Evolutionary conservation across 2,888 invertebrate genomes (phyloP).

Genomic region (Parnassius mnemosyne): DNA sequence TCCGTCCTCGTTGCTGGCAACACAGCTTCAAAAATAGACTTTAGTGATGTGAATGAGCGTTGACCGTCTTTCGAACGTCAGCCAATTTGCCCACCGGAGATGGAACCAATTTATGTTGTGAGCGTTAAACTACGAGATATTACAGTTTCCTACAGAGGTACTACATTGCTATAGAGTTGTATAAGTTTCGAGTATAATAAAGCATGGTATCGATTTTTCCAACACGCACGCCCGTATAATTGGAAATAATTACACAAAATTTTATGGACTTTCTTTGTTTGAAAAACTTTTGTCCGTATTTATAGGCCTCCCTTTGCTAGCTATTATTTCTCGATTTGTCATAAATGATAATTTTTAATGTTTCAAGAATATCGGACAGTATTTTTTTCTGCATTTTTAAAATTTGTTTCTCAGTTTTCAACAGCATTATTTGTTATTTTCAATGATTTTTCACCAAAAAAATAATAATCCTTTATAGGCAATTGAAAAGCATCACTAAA

Average conservation of each 20-base stretch:
- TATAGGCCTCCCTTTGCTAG: background rate
- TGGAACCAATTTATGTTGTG: slow-evolving; percentile 57
- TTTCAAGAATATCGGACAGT: background rate
- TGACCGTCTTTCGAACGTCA: slow-evolving; percentile 39
- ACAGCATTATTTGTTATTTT: too few relatives aligned
- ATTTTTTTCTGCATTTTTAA: too few relatives aligned
- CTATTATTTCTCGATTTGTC: slow-evolving; percentile 16
- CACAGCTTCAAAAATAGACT: slow-evolving; percentile 13
- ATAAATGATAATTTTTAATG: background rate
- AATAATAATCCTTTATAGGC: too few relatives aligned
- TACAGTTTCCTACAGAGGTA: slow-evolving; percentile 51
- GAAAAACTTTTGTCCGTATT: background rate
- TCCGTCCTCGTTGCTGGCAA: slow-evolving; percentile 23
- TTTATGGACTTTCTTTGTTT: background rate
- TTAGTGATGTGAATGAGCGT: slow-evolving; percentile 13
- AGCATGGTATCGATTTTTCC: slow-evolving; percentile 19
- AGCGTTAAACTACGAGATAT: slow-evolving; percentile 51
- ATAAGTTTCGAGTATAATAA: background rate
- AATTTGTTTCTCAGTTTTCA: too few relatives aligned
- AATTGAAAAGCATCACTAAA: too few relatives aligned
- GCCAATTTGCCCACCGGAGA: slow-evolving; percentile 59
- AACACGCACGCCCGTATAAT: slow-evolving; percentile 6
- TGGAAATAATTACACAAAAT: slow-evolving; percentile 14
- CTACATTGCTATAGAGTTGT: slow-evolving; percentile 1
- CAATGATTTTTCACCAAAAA: too few relatives aligned